These are phyloP conservation scores for Drosophila yakuba DNA, from an alignment of 1,140 invertebrate species.

Conservation along the genomic window DNA sequence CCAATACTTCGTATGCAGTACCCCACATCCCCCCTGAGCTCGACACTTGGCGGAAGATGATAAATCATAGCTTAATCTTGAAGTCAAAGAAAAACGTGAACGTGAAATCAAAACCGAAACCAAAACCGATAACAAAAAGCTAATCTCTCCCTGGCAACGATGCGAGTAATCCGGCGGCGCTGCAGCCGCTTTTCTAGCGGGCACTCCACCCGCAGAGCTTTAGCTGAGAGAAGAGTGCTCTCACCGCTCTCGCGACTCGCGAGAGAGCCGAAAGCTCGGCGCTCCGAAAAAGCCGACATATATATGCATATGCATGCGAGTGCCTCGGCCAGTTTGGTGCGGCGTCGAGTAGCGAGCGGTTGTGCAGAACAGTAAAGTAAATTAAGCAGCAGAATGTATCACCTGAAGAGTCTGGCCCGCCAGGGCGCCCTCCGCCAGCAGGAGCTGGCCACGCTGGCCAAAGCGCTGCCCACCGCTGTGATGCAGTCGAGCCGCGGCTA, in stretches of 20 bases:
- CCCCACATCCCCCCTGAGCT: slow-evolving; percentile 5
- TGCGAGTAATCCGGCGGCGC: slow-evolving; percentile 13
- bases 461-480: slow-evolving; percentile 86
- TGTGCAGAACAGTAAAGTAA: slow-evolving; percentile 45
- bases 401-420: slow-evolving; percentile 81
- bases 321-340: slow-evolving; percentile 57
- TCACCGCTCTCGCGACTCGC: background rate
- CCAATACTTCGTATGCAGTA: background rate
- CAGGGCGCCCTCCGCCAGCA: slow-evolving; percentile 80
- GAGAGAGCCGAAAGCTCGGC: background rate
- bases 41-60: slow-evolving; percentile 6
- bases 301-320: background rate
- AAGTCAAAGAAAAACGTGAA: slow-evolving; percentile 37
- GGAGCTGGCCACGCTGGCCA: slow-evolving; percentile 84
- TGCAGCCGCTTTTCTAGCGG: slow-evolving; percentile 7
- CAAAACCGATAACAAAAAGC: slow-evolving; percentile 33
- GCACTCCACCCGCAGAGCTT: slow-evolving; percentile 5
- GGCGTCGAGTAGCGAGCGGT: slow-evolving; percentile 65
- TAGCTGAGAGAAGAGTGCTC: background rate
- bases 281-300: background rate
- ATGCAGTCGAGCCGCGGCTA: slow-evolving; percentile 86
- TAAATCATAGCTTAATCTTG: slow-evolving; percentile 26
- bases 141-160: slow-evolving; percentile 43
- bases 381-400: slow-evolving; percentile 67
- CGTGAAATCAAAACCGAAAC: slow-evolving; percentile 17